These are phyloP conservation scores for Liparis tanakae DNA, from an alignment of 2,797 vertebrate species.

Conservation along the genomic window DNA sequence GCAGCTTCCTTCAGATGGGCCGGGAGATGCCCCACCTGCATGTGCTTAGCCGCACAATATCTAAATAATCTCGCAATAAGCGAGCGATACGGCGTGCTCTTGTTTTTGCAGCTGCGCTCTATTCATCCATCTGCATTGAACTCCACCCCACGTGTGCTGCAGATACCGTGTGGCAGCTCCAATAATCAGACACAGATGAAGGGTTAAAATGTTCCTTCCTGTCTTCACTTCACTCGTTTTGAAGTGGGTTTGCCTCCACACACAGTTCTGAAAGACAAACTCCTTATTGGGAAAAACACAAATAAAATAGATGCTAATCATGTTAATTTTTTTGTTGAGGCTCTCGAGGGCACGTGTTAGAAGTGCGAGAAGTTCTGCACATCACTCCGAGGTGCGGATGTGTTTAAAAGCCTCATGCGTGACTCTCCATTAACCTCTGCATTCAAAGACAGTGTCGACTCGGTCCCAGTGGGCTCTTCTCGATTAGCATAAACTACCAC, in stretches of 20 bases:
- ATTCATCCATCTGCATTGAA: slow-evolving; percentile 9
- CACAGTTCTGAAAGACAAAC: neutral
- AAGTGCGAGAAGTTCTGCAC: neutral
- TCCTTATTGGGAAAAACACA: neutral
- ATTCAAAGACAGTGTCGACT: slow-evolving; percentile 10
- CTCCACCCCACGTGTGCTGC: neutral
- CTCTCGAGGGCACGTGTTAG: neutral
- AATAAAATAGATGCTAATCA: neutral
- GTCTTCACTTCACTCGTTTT: neutral
- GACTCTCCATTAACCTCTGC: neutral
- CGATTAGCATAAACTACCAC: neutral
- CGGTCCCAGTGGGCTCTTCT: neutral
- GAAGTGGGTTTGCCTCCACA: neutral
- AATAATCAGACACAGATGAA: slow-evolving; percentile 12
- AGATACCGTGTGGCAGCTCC: neutral
- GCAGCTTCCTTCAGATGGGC: slow-evolving; percentile 15
- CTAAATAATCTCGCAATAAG: slow-evolving; percentile 30
- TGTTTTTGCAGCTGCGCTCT: slow-evolving; percentile 38
- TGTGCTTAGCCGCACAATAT: neutral
- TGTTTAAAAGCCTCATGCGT: neutral
- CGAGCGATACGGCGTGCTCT: neutral
- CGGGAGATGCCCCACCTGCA: slow-evolving; percentile 45
- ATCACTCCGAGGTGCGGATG: neutral
- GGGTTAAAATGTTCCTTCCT: neutral
- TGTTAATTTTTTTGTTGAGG: neutral